A percentile compares a stretch with the other conserved stretches of the same genome.
These are phyloP conservation scores for Wiebesia pumilae DNA, from an alignment of 1,140 invertebrate species.

Conservation along the genomic window DNA sequence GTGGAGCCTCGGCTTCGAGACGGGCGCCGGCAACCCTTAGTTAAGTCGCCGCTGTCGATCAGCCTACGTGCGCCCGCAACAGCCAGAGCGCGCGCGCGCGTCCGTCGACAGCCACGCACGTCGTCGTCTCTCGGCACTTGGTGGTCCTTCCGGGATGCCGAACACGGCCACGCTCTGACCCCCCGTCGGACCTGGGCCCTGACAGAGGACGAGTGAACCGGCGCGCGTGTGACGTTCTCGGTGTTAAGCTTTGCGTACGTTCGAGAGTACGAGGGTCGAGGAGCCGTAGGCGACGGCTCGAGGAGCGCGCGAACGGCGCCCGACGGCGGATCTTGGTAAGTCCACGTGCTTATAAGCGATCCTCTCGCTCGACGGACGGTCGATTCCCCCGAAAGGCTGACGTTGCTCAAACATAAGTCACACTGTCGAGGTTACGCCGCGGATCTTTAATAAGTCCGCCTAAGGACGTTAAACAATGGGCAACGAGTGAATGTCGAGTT, in stretches of 20 bases:
- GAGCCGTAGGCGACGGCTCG: background rate
- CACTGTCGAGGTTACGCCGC: too few species aligned
- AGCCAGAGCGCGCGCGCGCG: background rate
- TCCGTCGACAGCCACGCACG: conserved; percentile 34
- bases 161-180: background rate
- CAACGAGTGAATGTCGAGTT: too few species aligned
- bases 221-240: background rate
- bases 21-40: conserved; percentile 51
- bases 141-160: background rate
- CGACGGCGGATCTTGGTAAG: conserved; percentile 53
- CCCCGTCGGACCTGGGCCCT: background rate
- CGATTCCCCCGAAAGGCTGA: too few species aligned
- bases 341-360: conserved; percentile 17
- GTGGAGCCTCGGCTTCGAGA: conserved; percentile 57
- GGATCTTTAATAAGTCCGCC: too few species aligned
- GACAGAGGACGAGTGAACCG: background rate
- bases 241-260: background rate
- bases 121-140: background rate
- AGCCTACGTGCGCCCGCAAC: conserved; percentile 13
- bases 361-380: too few species aligned
- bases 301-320: conserved; percentile 29
- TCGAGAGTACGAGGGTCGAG: background rate
- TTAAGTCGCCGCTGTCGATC: conserved; percentile 49
- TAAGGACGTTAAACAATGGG: too few species aligned
- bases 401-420: too few species aligned